Conservation (phyloP, 2,113 vertebrate genomes). For the Entosphenus tridentatus region DNA sequence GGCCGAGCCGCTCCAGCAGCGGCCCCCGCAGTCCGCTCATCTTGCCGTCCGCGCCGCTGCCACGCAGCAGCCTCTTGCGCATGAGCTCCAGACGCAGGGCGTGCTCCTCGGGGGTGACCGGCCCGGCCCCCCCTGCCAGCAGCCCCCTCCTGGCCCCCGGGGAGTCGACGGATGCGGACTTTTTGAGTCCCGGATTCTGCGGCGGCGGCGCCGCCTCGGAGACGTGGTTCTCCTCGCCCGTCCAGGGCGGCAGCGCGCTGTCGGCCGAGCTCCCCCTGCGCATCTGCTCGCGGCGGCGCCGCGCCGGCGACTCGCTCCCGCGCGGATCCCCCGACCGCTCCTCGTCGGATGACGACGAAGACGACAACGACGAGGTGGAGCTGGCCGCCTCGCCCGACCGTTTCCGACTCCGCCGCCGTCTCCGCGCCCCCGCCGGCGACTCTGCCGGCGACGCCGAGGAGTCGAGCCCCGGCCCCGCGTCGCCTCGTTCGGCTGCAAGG, state of each 20-base stretch:
- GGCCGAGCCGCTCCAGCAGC: conserved; percentile 60
- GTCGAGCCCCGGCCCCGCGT: no score
- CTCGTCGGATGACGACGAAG: no score
- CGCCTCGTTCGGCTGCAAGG: no score
- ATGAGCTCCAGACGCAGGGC: conserved; percentile 64
- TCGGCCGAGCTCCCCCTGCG: conserved; percentile 70
- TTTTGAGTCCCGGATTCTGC: conserved; percentile 30
- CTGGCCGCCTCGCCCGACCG: no score
- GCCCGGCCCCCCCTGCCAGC: conserved; percentile 34
- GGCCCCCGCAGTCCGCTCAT: conserved; percentile 79
- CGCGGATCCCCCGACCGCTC: no score
- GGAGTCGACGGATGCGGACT: conserved; percentile 61
- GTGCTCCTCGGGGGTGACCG: conserved; percentile 34
- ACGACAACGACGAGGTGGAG: no score
- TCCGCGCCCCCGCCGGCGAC: no score
- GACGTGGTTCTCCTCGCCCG: conserved; percentile 15
- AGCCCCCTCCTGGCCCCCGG: conserved; percentile 19
- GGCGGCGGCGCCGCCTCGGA: conserved; percentile 15
- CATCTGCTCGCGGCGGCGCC: conserved; percentile 31
- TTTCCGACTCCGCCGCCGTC: no score
- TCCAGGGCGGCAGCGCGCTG: conserved; percentile 39
- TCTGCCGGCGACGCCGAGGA: no score
- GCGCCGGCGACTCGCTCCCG: neutral
- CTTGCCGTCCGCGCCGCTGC: conserved; percentile 48
- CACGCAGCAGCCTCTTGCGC: conserved; percentile 59